Conservation (phyloP, 2,888 invertebrate genomes). For the Eledona agricola region DNA sequence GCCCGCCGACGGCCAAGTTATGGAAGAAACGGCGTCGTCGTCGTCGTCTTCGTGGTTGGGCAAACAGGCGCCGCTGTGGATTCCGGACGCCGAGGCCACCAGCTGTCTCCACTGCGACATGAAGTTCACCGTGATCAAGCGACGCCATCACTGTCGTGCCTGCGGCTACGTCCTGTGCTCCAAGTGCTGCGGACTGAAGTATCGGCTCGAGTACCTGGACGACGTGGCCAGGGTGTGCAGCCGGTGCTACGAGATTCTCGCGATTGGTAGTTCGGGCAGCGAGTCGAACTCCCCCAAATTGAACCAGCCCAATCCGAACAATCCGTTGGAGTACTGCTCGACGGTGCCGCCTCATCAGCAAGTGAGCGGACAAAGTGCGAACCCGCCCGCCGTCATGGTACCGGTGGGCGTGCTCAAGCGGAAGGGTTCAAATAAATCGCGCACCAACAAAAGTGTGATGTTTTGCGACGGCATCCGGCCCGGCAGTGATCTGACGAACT, state of each 20-base stretch:
- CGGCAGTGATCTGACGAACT: conserved; percentile 84
- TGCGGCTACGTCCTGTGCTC: conserved; percentile 86
- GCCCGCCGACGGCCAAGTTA: too few relatives aligned
- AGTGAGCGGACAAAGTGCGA: conserved; percentile 65
- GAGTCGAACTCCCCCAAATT: conserved; percentile 44
- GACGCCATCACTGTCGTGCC: conserved; percentile 88
- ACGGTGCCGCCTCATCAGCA: conserved; percentile 82
- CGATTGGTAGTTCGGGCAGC: conserved; percentile 47
- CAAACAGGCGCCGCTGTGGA: conserved; percentile 83
- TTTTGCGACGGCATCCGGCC: conserved; percentile 90
- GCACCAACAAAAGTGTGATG: conserved; percentile 80
- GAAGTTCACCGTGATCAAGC: conserved; percentile 82
- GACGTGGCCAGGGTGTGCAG: conserved; percentile 83
- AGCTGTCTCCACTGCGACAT: conserved; percentile 83
- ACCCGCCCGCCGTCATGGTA: conserved; percentile 78
- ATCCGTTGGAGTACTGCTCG: conserved; percentile 88
- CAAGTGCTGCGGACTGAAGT: conserved; percentile 78
- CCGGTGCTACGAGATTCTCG: conserved; percentile 71
- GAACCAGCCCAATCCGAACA: conserved; percentile 79
- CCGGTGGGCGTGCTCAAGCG: conserved; percentile 84
- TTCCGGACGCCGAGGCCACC: conserved; percentile 84
- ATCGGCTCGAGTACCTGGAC: conserved; percentile 76
- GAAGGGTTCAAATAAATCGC: conserved; percentile 65
- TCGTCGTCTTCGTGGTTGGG: conserved; percentile 66
- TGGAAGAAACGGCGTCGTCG: too few relatives aligned